These are phyloP conservation scores for Limnephilus lunatus DNA, from an alignment of 2,888 invertebrate species.

Conservation along the genomic window DNA sequence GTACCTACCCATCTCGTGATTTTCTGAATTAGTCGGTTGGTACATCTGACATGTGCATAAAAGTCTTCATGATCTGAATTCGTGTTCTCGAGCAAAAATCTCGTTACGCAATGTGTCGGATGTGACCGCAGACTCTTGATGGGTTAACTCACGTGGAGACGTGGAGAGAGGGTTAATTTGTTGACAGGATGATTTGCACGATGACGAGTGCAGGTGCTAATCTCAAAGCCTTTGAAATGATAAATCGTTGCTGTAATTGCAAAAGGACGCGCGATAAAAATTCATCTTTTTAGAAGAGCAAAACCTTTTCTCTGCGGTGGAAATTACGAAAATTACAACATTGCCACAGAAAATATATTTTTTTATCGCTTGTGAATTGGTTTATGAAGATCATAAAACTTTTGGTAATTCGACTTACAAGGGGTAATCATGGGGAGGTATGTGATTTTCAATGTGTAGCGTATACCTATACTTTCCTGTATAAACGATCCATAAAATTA, in stretches of 20 bases:
- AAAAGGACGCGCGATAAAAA: background rate
- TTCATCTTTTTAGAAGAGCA: background rate
- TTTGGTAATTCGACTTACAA: background rate
- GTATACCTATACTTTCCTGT: background rate
- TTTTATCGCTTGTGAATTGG: background rate
- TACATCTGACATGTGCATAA: conserved; percentile 36
- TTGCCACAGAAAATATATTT: background rate
- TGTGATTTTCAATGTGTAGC: background rate
- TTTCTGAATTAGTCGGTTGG: background rate
- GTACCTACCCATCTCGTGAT: background rate
- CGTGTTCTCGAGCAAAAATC: conserved; percentile 37
- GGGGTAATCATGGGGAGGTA: background rate
- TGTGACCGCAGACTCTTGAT: background rate
- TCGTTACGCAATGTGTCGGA: conserved; percentile 20
- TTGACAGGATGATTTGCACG: conserved; percentile 11
- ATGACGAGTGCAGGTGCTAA: background rate
- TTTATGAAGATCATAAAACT: background rate
- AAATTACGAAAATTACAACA: background rate
- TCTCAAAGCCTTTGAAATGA: background rate
- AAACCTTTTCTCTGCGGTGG: background rate
- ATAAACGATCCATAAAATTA: background rate
- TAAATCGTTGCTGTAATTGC: background rate
- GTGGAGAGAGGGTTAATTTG: background rate
- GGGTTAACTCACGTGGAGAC: background rate
- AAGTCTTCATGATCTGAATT: conserved; percentile 35